phyloP scores from a whole-genome alignment of 1,140 invertebrate species.

The Pogonomyrmex barbatus region DNA sequence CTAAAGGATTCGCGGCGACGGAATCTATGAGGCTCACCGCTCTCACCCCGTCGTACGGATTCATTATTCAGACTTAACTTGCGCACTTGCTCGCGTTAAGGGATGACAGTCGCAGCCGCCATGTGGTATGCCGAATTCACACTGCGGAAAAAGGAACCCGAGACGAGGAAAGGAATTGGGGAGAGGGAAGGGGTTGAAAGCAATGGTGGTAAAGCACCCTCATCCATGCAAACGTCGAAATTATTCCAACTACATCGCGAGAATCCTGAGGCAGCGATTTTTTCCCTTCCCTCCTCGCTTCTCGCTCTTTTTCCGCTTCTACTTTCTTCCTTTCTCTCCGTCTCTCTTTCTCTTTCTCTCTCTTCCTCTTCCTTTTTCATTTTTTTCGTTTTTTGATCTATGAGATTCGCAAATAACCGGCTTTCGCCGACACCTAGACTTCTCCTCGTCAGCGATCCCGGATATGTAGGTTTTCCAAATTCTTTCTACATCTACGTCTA shows the following conservation, averaged over 20 bases:
- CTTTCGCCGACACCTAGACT: not conserved
- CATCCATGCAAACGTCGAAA: conserved; percentile 80
- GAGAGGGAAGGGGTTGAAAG: conserved; percentile 50
- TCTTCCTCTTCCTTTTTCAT: no score
- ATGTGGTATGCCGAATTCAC: conserved; percentile 50
- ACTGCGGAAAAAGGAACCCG: conserved; percentile 7
- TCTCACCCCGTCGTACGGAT: conserved; percentile 47
- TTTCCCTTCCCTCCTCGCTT: conserved; percentile 14
- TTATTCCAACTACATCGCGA: conserved; percentile 75
- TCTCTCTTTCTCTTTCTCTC: not conserved
- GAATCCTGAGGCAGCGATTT: conserved; percentile 64
- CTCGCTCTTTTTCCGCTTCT: not conserved
- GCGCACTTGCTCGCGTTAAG: conserved; percentile 29
- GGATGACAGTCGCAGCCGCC: conserved; percentile 51
- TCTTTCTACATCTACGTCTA: not conserved
- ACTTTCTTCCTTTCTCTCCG: not conserved
- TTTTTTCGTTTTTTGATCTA: not conserved
- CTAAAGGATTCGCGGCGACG: conserved; percentile 64
- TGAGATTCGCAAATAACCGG: conserved; percentile 35
- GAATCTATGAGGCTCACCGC: conserved; percentile 55
- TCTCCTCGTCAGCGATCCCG: conserved; percentile 2
- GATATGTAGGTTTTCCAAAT: not conserved
- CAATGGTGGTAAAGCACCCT: conserved; percentile 36
- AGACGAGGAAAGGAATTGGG: no score
- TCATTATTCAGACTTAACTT: conserved; percentile 74